These are phyloP conservation scores for Takifugu ocellatus DNA, from an alignment of 2,797 vertebrate genomes.

Conservation along the genomic window DNA sequence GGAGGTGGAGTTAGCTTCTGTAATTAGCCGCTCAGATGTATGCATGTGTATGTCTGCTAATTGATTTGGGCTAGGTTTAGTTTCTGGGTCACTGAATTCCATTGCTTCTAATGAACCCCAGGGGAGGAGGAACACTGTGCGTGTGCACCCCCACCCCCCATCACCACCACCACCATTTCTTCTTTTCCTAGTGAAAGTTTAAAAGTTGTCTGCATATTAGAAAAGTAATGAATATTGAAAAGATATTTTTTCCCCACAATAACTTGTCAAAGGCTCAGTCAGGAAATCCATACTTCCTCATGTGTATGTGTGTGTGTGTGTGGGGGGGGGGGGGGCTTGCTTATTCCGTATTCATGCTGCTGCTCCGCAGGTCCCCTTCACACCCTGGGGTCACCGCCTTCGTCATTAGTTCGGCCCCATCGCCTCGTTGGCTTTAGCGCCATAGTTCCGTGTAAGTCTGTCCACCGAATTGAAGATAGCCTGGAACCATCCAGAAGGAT, in stretches of 20 bases:
- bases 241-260: not conserved
- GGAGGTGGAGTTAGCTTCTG: constrained; percentile 62
- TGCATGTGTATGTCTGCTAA: constrained; percentile 68
- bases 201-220: constrained; percentile 46
- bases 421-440: too few relatives aligned
- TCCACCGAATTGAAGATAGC: too few relatives aligned
- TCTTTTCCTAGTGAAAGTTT: constrained; percentile 54
- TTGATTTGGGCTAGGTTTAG: constrained; percentile 70
- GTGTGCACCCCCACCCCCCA: constrained; percentile 31
- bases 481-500: too few relatives aligned
- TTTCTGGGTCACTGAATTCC: constrained; percentile 80
- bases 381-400: too few relatives aligned
- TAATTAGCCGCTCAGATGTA: constrained; percentile 67
- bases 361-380: too few relatives aligned
- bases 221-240: constrained; percentile 45
- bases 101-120: constrained; percentile 77
- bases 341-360: too few relatives aligned
- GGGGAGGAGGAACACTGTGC: constrained; percentile 58
- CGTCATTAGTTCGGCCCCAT: too few relatives aligned
- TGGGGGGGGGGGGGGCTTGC: too few relatives aligned
- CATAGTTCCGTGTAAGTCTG: too few relatives aligned
- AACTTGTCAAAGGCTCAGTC: not conserved
- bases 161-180: not conserved
- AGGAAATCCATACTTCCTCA: not conserved
- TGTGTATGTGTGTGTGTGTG: too few relatives aligned